These are phyloP conservation scores for Naso thynnoides DNA, from an alignment of 2,797 vertebrate genomes.

Conservation along the genomic window DNA sequence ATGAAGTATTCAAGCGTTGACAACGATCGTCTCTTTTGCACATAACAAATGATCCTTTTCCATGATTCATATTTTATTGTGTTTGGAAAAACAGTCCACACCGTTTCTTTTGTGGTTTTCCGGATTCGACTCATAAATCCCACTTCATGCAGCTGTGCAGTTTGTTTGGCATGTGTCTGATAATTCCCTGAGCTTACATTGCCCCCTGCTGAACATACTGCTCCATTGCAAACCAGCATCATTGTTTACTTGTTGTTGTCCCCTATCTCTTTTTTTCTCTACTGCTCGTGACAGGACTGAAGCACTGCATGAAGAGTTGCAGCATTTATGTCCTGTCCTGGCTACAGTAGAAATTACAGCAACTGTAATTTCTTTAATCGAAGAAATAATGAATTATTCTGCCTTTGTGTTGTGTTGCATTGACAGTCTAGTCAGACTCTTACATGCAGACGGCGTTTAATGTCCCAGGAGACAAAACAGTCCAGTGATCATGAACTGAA, in stretches of 20 bases:
- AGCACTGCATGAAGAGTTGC: not conserved
- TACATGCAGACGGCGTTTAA: not conserved
- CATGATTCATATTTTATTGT: conserved; percentile 2
- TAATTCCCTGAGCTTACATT: conserved; percentile 1
- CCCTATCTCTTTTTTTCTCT: not conserved
- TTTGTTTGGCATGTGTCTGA: not conserved
- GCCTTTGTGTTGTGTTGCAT: not conserved
- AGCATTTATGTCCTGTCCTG: not conserved
- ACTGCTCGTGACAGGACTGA: not conserved
- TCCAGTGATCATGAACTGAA: not conserved
- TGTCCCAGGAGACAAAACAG: not conserved
- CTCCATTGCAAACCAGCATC: conserved; percentile 27
- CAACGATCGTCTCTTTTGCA: not conserved
- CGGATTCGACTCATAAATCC: not conserved
- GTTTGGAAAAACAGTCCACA: not conserved
- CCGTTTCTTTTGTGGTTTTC: conserved; percentile 14
- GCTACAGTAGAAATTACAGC: not conserved
- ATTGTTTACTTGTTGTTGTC: not conserved
- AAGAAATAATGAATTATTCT: not conserved
- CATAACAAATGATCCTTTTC: not conserved
- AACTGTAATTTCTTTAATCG: not conserved
- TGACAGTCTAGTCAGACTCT: not conserved
- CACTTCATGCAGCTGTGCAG: conserved; percentile 25
- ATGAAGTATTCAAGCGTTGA: not conserved
- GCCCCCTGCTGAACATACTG: conserved; percentile 61